phyloP scores from a whole-genome alignment of 2,113 vertebrate species.

The Melanotaenia duboulayi region DNA sequence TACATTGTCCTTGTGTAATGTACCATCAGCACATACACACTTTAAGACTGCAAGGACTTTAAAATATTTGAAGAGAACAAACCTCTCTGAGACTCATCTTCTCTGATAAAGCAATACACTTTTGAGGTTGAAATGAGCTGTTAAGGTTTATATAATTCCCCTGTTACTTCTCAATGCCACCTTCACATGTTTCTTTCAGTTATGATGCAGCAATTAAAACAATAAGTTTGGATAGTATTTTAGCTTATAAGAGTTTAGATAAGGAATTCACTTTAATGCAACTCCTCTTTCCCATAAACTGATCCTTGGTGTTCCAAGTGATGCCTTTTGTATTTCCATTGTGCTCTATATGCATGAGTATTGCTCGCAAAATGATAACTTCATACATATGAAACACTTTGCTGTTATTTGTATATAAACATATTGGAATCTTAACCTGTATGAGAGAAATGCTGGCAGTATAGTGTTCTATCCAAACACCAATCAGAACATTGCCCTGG shows the following conservation, averaged over 20 bases:
- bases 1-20: constrained; percentile 18
- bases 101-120: background rate
- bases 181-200: background rate
- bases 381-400: too few relatives aligned
- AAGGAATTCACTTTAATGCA: background rate
- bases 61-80: background rate
- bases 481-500: too few relatives aligned
- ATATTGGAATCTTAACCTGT: too few relatives aligned
- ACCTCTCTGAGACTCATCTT: constrained; percentile 3
- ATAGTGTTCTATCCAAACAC: too few relatives aligned
- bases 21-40: constrained; percentile 10
- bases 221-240: background rate
- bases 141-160: too few relatives aligned
- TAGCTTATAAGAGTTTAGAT: background rate
- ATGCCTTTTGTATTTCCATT: too few relatives aligned
- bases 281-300: too few relatives aligned
- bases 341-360: too few relatives aligned
- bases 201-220: background rate
- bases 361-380: too few relatives aligned
- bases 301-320: too few relatives aligned
- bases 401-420: too few relatives aligned
- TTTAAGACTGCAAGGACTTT: background rate
- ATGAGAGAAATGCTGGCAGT: too few relatives aligned
- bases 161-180: background rate
- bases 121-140: background rate